phyloP scores from a whole-genome alignment of 2,113 vertebrate species.

The Microtus richardsoni region DNA sequence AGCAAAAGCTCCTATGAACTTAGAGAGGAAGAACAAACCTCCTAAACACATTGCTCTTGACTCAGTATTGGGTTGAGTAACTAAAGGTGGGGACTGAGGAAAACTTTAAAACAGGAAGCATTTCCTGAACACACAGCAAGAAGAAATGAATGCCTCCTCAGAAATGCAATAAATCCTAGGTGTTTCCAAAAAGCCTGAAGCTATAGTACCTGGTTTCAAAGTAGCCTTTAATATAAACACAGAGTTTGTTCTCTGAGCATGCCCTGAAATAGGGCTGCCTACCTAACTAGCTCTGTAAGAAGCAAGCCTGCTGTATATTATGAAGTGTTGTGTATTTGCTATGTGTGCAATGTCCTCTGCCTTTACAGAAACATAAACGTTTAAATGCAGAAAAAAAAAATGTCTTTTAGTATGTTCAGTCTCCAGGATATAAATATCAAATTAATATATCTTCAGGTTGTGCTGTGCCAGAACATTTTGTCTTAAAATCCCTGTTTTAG shows the following conservation, averaged over 20 bases:
- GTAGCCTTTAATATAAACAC: background rate
- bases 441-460: background rate
- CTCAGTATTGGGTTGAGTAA: background rate
- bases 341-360: background rate
- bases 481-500: background rate
- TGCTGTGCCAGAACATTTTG: background rate
- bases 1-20: background rate
- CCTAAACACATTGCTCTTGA: background rate
- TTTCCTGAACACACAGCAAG: background rate
- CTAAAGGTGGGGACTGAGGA: background rate
- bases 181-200: too few relatives aligned
- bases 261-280: too few relatives aligned
- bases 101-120: background rate
- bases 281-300: background rate
- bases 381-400: background rate
- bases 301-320: background rate
- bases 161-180: background rate
- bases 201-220: background rate
- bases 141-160: background rate
- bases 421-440: background rate
- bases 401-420: background rate
- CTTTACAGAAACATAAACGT: background rate
- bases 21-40: background rate
- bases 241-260: background rate
- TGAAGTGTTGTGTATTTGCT: background rate